Conservation (phyloP, 2,113 vertebrate genomes). For the Elanus axillaris region DNA sequence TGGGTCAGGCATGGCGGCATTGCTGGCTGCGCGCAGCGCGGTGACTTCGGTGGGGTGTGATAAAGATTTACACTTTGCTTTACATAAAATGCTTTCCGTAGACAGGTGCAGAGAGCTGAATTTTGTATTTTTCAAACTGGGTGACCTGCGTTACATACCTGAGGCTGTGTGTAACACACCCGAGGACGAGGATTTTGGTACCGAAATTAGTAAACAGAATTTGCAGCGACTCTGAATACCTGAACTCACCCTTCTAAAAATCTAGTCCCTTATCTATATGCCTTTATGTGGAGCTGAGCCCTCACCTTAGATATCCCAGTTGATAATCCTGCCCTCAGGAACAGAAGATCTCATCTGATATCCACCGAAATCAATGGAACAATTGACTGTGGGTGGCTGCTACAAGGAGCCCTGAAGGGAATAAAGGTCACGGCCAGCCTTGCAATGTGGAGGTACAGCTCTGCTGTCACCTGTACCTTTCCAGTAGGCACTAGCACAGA, state of each 20-base stretch:
- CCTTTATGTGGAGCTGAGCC: neutral
- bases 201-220: neutral
- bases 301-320: neutral
- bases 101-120: neutral
- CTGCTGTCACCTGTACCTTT: neutral
- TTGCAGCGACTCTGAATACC: neutral
- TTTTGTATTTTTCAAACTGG: neutral
- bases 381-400: conserved; percentile 36
- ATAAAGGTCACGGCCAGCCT: neutral
- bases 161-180: neutral
- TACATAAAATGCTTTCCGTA: neutral
- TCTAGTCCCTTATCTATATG: neutral
- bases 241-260: neutral
- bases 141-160: neutral
- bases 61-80: neutral
- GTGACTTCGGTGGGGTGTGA: neutral
- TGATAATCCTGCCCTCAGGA: conserved; percentile 33
- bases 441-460: neutral
- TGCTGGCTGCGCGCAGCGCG: accelerated
- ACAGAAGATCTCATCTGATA: conserved; percentile 8
- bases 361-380: neutral
- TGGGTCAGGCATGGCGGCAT: neutral
- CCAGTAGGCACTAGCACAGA: neutral
- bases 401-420: conserved; percentile 13
- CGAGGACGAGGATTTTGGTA: neutral